Conservation (phyloP, 2,113 vertebrate genomes). For the Paramisgurnus dabryanus region DNA sequence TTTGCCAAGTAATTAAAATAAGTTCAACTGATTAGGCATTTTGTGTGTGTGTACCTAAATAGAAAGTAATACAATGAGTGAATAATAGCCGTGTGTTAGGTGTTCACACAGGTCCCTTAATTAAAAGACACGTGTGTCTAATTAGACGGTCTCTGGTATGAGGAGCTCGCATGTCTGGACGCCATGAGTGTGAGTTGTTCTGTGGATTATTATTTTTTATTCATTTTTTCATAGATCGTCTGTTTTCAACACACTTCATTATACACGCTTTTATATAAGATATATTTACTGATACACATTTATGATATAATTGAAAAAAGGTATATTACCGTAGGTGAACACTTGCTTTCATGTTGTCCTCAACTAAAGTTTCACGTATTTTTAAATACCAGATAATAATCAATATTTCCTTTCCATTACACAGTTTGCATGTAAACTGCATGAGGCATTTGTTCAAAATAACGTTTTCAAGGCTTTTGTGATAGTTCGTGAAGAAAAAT, state of each 20-base stretch:
- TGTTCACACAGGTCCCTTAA: not conserved
- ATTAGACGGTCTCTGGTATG: not conserved
- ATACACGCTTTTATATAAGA: too few species aligned
- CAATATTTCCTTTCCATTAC: not conserved
- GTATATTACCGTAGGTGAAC: too few species aligned
- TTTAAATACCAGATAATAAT: not conserved
- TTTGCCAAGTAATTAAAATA: too few species aligned
- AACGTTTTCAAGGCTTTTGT: constrained; percentile 34
- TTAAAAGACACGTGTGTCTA: constrained; percentile 6
- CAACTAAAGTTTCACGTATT: too few species aligned
- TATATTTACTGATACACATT: too few species aligned
- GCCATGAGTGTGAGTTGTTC: constrained; percentile 18
- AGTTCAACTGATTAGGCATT: too few species aligned
- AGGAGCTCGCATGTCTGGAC: not conserved
- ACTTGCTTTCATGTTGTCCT: too few species aligned
- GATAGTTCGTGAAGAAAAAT: constrained; percentile 51
- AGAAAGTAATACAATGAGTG: not conserved
- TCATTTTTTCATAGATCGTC: not conserved
- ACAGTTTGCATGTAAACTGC: constrained; percentile 50
- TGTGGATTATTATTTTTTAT: not conserved
- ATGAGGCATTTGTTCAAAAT: constrained; percentile 50
- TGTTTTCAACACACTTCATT: not conserved
- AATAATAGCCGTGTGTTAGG: not conserved
- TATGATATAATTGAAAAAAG: too few species aligned
- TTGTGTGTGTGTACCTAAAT: not conserved